phyloP scores from a whole-genome alignment of 2,797 vertebrate genomes.

The Mus spretus region DNA sequence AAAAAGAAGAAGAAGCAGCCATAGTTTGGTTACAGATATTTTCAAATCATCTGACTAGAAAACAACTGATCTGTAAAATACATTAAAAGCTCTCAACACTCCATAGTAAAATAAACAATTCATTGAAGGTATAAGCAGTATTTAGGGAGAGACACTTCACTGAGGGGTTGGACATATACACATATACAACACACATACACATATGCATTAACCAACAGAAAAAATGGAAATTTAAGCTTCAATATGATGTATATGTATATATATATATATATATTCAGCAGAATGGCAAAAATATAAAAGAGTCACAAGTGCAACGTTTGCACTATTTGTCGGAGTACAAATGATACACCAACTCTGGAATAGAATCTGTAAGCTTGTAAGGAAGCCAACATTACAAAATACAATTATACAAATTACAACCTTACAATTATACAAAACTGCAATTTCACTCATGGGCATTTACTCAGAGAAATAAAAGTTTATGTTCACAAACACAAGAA shows the following conservation, averaged over 20 bases:
- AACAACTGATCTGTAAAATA: not conserved
- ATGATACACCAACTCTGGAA: not conserved
- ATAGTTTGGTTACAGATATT: not conserved
- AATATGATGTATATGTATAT: not conserved
- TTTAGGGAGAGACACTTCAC: not conserved
- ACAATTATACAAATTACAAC: not conserved
- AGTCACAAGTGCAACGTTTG: not conserved
- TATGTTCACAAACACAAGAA: not conserved
- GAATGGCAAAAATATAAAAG: not conserved
- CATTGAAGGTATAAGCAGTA: not conserved
- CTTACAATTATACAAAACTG: not conserved
- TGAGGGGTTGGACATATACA: not conserved
- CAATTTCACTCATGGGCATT: not conserved
- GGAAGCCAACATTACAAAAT: not conserved
- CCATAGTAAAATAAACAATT: not conserved
- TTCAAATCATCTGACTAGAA: not conserved
- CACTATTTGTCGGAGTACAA: not conserved
- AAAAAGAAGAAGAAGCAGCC: not conserved
- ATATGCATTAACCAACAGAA: not conserved
- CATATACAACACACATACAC: not conserved
- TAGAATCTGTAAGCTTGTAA: not conserved
- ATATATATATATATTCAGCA: not conserved
- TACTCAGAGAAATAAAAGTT: not conserved
- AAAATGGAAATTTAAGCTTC: not conserved
- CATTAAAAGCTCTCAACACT: not conserved